Base-by-base conservation (phyloP, 2,797 vertebrate genomes). In the Poeciliopsis infans region DNA sequence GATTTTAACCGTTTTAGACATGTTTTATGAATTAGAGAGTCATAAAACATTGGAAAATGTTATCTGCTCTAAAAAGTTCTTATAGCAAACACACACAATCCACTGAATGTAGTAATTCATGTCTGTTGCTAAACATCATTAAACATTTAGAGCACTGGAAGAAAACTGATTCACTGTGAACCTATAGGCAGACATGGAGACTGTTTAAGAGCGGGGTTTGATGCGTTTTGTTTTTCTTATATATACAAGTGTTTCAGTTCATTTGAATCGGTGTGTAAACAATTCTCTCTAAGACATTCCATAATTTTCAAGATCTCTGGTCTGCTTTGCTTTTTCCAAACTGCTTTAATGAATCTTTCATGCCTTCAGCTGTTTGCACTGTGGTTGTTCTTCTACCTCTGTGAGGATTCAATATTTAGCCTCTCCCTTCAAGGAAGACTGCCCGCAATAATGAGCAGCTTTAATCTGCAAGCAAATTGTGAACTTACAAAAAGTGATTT, bases 121-220 rank as follows among this genome's bases (percentile, higher is more conserved):
- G 28, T 15, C 39, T 36, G 36, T 25, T 25, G 3, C 41, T 13
- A 25, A 4, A n/a, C 43, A 64, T 59, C 10, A 66, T 36, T 66
- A 76, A 71, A 70, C 33, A 51, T 51, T 72, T 28, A 76, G 66
- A 64, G 53, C 25, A n/a, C 18, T 1, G 66, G n/a, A 43, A 11
- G 51, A 59, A 61, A 80, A 76, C 5, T 39, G 20, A 47, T 59
- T 80, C 31, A 61, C 71, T 53, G 15, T 57, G 47, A 64, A 41
- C 57, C 68, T 71, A 31, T 70, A 31, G 43, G 47, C n/a, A 57
- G 47, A 74, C 31, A 43, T 23, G 31, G 3, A 72, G 43, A 36
- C 31, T 36, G 28, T 51, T 76, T 43, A 45, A 16, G 49, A 59
- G 7, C 59, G 33, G 25, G 51, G 46, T n/a, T 55, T 47, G 15